Evolutionary conservation across 2,113 vertebrate genomes (phyloP).

Genomic region (Synodontis membranacea): DNA sequence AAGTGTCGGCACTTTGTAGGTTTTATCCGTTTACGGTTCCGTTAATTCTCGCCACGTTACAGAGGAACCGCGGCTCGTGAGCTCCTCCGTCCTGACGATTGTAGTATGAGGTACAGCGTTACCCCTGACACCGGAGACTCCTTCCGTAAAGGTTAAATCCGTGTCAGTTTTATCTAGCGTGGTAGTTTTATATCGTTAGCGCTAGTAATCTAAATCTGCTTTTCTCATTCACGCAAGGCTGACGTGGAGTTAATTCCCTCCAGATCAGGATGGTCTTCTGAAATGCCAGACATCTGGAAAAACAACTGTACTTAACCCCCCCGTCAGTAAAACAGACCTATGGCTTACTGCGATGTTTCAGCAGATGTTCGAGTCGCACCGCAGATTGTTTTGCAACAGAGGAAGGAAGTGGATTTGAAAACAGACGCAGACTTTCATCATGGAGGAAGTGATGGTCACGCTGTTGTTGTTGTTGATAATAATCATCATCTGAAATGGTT

Average conservation of each 20-base stretch:
- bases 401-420: neutral
- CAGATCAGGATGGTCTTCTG: neutral
- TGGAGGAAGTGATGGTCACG: neutral
- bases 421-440: neutral
- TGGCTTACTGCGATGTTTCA: too few relatives aligned
- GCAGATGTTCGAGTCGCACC: neutral
- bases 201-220: conserved; percentile 11
- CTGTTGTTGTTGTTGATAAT: neutral
- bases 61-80: too few relatives aligned
- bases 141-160: neutral
- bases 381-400: neutral
- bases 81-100: neutral
- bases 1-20: neutral
- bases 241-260: neutral
- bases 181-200: neutral
- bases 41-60: too few relatives aligned
- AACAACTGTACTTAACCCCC: neutral
- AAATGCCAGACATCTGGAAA: neutral
- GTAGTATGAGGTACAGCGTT: neutral
- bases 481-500: neutral
- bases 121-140: neutral
- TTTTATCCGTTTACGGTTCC: neutral
- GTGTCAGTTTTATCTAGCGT: neutral
- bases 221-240: neutral
- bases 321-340: too few relatives aligned